These are phyloP conservation scores for Limnephilus auricula DNA, from an alignment of 2,888 invertebrate genomes.

Conservation along the genomic window DNA sequence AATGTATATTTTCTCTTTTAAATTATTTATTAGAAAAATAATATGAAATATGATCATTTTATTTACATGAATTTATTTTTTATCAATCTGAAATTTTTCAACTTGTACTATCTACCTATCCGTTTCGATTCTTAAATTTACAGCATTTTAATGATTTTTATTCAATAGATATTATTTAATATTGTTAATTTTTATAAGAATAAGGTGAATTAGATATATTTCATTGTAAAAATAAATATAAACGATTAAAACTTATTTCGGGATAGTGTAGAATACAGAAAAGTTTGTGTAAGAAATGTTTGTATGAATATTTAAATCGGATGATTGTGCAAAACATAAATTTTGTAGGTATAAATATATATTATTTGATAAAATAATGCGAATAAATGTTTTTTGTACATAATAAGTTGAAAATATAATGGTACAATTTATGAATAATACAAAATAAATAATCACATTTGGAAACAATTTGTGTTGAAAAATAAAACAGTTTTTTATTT, in stretches of 20 bases:
- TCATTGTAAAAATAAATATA: neutral
- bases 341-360: neutral
- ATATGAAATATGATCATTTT: neutral
- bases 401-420: constrained; percentile 56
- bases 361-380: constrained; percentile 56
- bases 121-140: neutral
- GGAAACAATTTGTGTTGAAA: constrained; percentile 43
- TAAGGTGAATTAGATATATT: neutral
- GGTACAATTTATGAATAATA: constrained; percentile 59
- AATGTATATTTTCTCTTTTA: neutral
- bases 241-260: neutral
- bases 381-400: constrained; percentile 56
- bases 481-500: constrained; percentile 38
- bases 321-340: neutral
- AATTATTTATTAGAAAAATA: neutral
- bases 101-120: neutral
- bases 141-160: neutral
- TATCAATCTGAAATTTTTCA: neutral
- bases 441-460: constrained; percentile 52
- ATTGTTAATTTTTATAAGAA: neutral
- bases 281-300: neutral
- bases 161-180: neutral
- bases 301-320: neutral
- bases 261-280: neutral
- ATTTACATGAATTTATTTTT: neutral